Conservation (phyloP, 2,888 invertebrate genomes). For the Drosophila subsilvestris region DNA sequence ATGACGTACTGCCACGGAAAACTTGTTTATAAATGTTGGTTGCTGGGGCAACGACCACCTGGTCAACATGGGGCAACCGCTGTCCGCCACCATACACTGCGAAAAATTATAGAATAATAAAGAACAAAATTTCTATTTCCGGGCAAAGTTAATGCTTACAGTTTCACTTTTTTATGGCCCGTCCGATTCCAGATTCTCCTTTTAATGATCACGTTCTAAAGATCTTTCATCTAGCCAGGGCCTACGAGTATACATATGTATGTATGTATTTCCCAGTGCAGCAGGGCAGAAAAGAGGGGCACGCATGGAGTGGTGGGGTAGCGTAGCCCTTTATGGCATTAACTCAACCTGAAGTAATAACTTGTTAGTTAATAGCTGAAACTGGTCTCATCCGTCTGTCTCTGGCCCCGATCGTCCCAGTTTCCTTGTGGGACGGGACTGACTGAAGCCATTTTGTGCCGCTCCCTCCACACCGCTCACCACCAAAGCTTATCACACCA, state of each 20-base stretch:
- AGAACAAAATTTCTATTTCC: background rate
- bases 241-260: background rate
- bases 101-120: background rate
- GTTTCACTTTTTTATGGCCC: background rate
- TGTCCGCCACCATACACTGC: constrained; percentile 26
- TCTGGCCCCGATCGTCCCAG: constrained; percentile 15
- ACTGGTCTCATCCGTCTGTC: constrained; percentile 9
- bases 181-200: background rate
- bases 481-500: constrained; percentile 25
- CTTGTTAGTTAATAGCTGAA: constrained; percentile 56
- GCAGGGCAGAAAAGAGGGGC: background rate
- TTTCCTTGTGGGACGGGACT: constrained; percentile 10
- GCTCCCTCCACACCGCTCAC: constrained; percentile 4
- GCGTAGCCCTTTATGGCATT: constrained; percentile 14
- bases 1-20: constrained; percentile 60
- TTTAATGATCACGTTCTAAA: background rate
- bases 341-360: constrained; percentile 45
- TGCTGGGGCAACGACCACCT: constrained; percentile 75
- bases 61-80: constrained; percentile 40
- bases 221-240: background rate
- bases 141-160: background rate
- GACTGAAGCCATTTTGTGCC: constrained; percentile 35
- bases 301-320: background rate
- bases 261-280: background rate
- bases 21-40: constrained; percentile 77